Evolutionary conservation across 2,888 invertebrate species (phyloP), one percentile per base, ranked within the genome.

Genomic region (Ochropacha duplaris): DNA sequence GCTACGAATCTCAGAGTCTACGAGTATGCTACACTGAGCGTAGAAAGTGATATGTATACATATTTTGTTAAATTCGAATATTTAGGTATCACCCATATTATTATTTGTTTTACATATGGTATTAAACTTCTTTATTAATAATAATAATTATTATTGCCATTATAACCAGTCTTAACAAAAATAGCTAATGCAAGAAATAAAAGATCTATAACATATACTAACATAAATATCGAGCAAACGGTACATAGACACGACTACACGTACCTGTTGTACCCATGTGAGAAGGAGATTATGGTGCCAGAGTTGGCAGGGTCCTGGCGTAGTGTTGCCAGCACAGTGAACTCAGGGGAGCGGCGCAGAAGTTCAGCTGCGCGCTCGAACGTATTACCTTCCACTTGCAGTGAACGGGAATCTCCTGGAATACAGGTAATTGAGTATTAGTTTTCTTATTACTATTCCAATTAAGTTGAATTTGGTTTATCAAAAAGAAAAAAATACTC

Each of bases 281-380:
- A 96, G 92, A 97, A 96, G 76, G 97, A 96, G 74, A 97, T 93
- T 76, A 97, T 96, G 72, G 96, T 96, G 82, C 97, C 97, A 66
- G 96, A 95, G 93, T 97, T 97, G 76, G 95, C 95, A 71, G 95
- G 95, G 86, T 97, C 96, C 88, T 97, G 97, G 63, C 95, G 94
- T 65, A 97, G 90, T 76, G 95, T 94, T 58, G 96, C 96, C 72
- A 96, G 94, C 80, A 97, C 93, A 62, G 97, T 97, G 92, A 97
- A 96, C 92, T 97, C 97, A 60, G 96, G 94, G 76, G 95, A 96
- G 79, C 94, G 93, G 63, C 95, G 94, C 81, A 96, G 92, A 76
- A 96, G 89, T 73, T 95, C 94, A 57, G 95, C 94, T 60, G 96
- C 96, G 75, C 94, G 94, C 79, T 94, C 93, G 86, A 95, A 96